Percentiles rank a stretch among this genome's conserved stretches.
phyloP scores from a whole-genome alignment of 92 coral and sea anemone species.

The Ricordea florida region DNA sequence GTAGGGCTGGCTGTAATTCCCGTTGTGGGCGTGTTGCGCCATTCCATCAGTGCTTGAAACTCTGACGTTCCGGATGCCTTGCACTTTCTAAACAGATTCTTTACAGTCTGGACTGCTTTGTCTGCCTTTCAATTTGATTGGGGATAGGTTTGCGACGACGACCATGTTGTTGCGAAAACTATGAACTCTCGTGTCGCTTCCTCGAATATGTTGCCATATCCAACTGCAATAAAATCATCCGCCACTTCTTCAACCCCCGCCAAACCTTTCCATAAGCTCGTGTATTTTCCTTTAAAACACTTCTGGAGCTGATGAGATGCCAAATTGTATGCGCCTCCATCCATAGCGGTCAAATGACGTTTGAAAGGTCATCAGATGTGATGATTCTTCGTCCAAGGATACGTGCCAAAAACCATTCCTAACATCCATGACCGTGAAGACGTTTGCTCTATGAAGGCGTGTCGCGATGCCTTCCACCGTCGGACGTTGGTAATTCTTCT shows the following conservation, averaged over 20 bases:
- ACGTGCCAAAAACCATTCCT: constrained; percentile 50
- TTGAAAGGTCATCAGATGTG: constrained; percentile 27
- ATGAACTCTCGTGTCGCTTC: not conserved
- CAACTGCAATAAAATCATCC: too few relatives aligned
- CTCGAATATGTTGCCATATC: not conserved
- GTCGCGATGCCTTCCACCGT: constrained; percentile 39
- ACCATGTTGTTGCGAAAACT: constrained; percentile 22
- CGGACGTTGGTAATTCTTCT: constrained; percentile 22
- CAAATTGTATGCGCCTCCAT: constrained; percentile 10
- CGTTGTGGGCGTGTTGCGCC: constrained; percentile 42
- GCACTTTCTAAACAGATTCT: constrained; percentile 35
- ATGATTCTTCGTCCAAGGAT: constrained; percentile 2
- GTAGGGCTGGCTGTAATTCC: constrained; percentile 37
- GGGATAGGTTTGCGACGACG: constrained; percentile 36
- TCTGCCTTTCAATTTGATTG: constrained; percentile 45
- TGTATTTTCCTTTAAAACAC: constrained; percentile 20
- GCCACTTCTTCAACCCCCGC: too few relatives aligned
- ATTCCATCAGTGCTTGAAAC: constrained; percentile 13
- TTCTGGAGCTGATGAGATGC: constrained; percentile 16
- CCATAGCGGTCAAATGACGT: constrained; percentile 36
- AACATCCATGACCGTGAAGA: constrained; percentile 39
- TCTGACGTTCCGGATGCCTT: constrained; percentile 34
- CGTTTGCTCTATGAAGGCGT: constrained; percentile 37
- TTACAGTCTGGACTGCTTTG: constrained; percentile 31
- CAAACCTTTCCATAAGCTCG: not conserved